Evolutionary conservation across 2,113 vertebrate species (phyloP).

Genomic region (Elachura formosa): DNA sequence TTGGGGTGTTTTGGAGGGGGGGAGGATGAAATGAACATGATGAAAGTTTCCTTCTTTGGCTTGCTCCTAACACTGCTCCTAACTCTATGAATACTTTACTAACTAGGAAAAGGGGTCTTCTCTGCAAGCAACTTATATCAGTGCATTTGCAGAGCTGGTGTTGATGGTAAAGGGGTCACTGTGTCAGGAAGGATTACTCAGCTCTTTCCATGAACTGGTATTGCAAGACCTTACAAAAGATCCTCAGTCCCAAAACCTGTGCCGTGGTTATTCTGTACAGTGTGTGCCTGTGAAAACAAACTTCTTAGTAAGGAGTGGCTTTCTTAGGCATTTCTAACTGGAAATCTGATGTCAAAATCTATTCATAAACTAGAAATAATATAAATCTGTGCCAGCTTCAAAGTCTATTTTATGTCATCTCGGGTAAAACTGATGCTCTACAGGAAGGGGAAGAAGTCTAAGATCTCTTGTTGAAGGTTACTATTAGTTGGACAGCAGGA

Average conservation of each 20-base stretch:
- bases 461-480: neutral
- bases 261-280: accelerated
- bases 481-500: neutral
- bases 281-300: neutral
- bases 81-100: neutral
- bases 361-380: neutral
- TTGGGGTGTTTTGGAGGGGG: neutral
- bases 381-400: neutral
- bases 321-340: neutral
- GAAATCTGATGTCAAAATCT: neutral
- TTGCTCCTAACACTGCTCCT: neutral
- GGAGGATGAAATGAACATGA: neutral
- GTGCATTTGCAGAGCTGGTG: neutral
- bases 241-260: neutral
- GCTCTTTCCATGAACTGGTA: neutral
- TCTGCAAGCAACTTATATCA: neutral
- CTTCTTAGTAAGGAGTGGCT: neutral
- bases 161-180: accelerated
- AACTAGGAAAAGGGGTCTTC: neutral
- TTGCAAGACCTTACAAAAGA: neutral
- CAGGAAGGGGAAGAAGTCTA: neutral
- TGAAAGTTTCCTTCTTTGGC: neutral
- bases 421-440: neutral
- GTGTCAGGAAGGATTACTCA: neutral
- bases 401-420: neutral